Conservation (phyloP, 2,797 vertebrate species). For the Alauda arvensis region DNA sequence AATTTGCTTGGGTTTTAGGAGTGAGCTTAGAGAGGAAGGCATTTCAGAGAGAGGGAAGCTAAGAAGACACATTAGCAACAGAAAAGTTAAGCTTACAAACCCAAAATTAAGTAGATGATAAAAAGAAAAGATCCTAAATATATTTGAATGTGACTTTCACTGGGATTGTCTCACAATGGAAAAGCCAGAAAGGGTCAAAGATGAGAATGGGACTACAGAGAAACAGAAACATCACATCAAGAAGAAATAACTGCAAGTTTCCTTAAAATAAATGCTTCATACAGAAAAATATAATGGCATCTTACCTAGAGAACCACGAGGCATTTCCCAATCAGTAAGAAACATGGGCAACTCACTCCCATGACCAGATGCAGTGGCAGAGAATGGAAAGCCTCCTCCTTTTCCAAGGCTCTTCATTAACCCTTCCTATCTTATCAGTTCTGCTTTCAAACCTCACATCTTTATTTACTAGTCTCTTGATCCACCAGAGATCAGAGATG, state of each 20-base stretch:
- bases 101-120: neutral
- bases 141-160: neutral
- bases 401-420: neutral
- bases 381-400: neutral
- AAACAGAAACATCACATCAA: neutral
- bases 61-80: neutral
- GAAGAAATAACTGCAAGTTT: neutral
- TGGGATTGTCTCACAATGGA: neutral
- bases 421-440: neutral
- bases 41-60: neutral
- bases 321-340: neutral
- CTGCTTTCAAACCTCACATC: neutral
- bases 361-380: neutral
- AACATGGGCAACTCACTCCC: neutral
- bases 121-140: neutral
- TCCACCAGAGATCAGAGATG: neutral
- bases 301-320: neutral
- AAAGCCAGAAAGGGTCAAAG: neutral
- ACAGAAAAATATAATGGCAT: neutral
- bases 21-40: neutral
- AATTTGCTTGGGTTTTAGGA: neutral
- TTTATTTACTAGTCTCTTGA: neutral
- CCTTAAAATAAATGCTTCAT: neutral
- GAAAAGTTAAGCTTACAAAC: neutral
- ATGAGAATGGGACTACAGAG: neutral